phyloP scores from a whole-genome alignment of 2,797 vertebrate species.

The Mus caroli region DNA sequence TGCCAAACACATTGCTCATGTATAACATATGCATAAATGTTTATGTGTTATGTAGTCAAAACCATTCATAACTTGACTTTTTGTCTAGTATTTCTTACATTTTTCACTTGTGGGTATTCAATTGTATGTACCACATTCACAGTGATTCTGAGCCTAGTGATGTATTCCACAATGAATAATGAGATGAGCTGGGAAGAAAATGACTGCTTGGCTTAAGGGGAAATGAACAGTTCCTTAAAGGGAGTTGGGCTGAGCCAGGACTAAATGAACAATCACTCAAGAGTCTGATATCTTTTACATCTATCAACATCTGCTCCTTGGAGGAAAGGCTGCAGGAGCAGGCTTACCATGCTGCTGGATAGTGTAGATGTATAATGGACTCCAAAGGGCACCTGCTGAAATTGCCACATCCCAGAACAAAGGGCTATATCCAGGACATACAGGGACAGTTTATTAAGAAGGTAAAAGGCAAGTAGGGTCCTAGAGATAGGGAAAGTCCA shows the following conservation, averaged over 20 bases:
- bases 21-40: not conserved
- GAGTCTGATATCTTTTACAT: not conserved
- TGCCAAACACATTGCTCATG: not conserved
- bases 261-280: not conserved
- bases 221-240: not conserved
- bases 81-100: not conserved
- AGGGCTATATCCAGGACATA: not conserved
- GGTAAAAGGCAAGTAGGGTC: not conserved
- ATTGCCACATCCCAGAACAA: not conserved
- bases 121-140: not conserved
- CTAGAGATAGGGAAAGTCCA: too few species aligned
- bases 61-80: not conserved
- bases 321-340: not conserved
- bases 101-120: not conserved
- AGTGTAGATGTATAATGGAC: too few species aligned
- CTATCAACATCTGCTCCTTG: too few species aligned
- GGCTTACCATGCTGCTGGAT: not conserved
- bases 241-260: rapidly evolving
- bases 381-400: not conserved
- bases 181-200: not conserved
- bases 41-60: not conserved
- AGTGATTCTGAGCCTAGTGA: not conserved
- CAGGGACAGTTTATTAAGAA: not conserved
- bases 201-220: not conserved
- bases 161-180: not conserved